phyloP scores from a whole-genome alignment of 53 echinoderm and acorn worm genomes.

The Holothuria scabra region DNA sequence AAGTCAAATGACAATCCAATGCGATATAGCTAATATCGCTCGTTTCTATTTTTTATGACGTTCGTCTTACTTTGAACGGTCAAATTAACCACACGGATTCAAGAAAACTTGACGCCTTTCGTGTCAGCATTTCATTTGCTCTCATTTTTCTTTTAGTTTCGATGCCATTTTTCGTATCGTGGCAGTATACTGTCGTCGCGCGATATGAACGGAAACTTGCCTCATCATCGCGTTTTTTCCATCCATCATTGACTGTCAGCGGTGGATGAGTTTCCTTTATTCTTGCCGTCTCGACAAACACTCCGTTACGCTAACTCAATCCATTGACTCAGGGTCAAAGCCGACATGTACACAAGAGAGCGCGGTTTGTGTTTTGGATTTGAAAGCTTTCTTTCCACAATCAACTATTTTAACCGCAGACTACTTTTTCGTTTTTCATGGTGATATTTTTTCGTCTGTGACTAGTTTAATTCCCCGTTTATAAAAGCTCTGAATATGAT shows the following conservation, averaged over 20 bases:
- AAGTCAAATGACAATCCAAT: too few relatives aligned
- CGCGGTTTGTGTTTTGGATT: not conserved
- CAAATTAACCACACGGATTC: conserved; percentile 24
- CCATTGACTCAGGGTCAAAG: conserved; percentile 31
- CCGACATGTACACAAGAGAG: conserved; percentile 31
- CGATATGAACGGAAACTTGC: conserved; percentile 41
- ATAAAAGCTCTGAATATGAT: too few relatives aligned
- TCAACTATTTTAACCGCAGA: too few relatives aligned
- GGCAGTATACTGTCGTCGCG: conserved; percentile 36
- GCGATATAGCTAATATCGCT: too few relatives aligned
- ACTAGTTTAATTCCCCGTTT: too few relatives aligned
- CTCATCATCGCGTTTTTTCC: conserved; percentile 18
- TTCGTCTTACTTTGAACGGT: not conserved
- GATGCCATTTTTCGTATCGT: conserved; percentile 25
- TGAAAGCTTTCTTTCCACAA: too few relatives aligned
- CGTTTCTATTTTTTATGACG: too few relatives aligned
- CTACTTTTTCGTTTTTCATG: too few relatives aligned
- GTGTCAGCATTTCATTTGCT: conserved; percentile 28
- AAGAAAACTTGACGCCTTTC: conserved; percentile 20
- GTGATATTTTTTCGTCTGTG: too few relatives aligned
- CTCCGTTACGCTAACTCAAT: conserved; percentile 26
- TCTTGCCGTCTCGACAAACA: conserved; percentile 36
- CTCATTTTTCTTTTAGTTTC: conserved; percentile 6
- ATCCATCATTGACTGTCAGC: conserved; percentile 28
- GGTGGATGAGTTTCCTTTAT: conserved; percentile 16